Evolutionary conservation across 2,113 vertebrate species (phyloP), one percentile per base, ranked within the genome.

Genomic region (Chaetodon auriga): DNA sequence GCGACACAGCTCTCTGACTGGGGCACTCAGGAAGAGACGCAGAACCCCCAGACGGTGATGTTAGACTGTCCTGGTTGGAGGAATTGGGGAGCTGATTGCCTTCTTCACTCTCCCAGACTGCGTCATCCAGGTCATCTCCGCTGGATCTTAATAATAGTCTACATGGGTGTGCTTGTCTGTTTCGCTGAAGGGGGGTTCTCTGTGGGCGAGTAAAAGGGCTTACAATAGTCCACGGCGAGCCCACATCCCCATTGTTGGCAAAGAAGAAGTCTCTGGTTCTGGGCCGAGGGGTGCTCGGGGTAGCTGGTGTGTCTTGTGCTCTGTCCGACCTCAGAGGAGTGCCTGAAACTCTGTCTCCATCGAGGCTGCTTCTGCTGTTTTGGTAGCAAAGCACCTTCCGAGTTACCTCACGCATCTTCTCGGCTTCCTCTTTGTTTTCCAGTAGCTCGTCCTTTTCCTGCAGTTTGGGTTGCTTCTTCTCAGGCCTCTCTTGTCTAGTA

Each of bases 201-300:
- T 25, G 48, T 15, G 92, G 57, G 21, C 82, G 86, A 0, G 38
- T 49, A 0, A 94, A 68, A 3, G 95, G 94, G 81, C 95, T 96
- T 60, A 96, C 89, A 60, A 96, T 94, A 2, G 93, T 95, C 93
- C 94, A 95, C 0, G 94, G 94, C 5, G 94, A 94, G 51, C 86
- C 87, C 5, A 86, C 7, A 2, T 87, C 75, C 48, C 88, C 92
- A 16, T 90, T 73, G 54, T 60, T 75, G 30, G 68, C 80, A 45
- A 90, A 92, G 80, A 92, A 88, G 54, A 77, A 90, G 77, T 94
- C 91, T 75, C 86, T 93, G 64, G 75, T 87, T 41, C 78, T 82
- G 6, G 81, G 82, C 0, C 16, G 74, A n/a, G 90, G 91, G 8
- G 90, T 89, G 0, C n/a, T 63, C 1, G 94, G 91, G 2, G 92